Evolutionary conservation across 1,140 invertebrate species (phyloP), one percentile per base, ranked within the genome.

Genomic region (Ylistrum balloti): DNA sequence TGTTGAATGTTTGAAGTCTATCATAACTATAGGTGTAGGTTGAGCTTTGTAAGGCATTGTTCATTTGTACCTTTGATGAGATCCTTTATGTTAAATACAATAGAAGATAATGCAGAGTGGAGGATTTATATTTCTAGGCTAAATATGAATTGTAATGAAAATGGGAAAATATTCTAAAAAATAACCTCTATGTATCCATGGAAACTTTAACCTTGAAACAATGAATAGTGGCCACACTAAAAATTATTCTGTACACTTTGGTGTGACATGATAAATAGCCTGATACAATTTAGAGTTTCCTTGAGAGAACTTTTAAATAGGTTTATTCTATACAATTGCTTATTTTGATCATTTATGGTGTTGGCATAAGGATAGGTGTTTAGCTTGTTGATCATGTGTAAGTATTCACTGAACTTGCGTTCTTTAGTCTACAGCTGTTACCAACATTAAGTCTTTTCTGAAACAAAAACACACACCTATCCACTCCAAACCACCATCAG

Each of bases 381-480:
- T 28, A 74, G 56, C 56, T 28, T 74, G 56, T 74, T 74, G n/a
- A 74, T 74, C 5, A n/a, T n/a, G n/a, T n/a, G n/a, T n/a, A n/a
- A n/a, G n/a, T n/a, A 28, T 17, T 74, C n/a, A 5, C 56, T 74
- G 56, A 28, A 74, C n/a, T 17, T 74, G 22, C 11, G 22, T 74
- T 7, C n/a, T 13, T 17, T 2, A 17, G 11, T 74, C 56, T 74
- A 22, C 56, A 74, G 56, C 56, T 74, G 56, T n/a, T 28, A n/a
- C 22, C 5, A 28, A 2, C 56, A 74, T 74, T n/a, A 74, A 7
- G 22, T 74, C 56, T 28, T 74, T 74, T 28, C n/a, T 28, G n/a
- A 28, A 74, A 28, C 56, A 74, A 74, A 74, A 74, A 74, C 56
- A 74, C n/a, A 28, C n/a, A 74, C n/a, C n/a, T n/a, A n/a, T n/a